Evolutionary conservation across 2,888 invertebrate genomes (phyloP), one percentile per base, ranked within the genome.

Genomic region (Melikaiella ostensackeni): DNA sequence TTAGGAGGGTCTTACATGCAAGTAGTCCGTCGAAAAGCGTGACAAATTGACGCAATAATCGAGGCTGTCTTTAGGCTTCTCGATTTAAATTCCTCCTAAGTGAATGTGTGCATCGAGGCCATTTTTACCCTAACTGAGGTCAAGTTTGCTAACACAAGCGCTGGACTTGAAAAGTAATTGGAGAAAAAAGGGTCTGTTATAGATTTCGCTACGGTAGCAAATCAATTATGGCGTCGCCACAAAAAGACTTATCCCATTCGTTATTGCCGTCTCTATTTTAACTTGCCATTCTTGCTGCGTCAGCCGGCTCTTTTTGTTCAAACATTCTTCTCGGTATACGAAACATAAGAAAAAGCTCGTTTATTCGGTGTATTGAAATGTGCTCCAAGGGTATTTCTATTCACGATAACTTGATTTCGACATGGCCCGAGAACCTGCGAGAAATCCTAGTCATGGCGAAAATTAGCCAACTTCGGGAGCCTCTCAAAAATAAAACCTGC

Each of bases 141-240:
- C 64, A 64, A 42, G 38, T 64, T 64, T 13, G 30, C 70, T 19
- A 50, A 33, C 50, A 55, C 70, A 55, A 70, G 21, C 30, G 33
- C 30, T 70, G 30, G 30, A 70, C 70, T 70, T 70, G 70, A 70
- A 70, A 70, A 70, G 70, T 70, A 70, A 70, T 70, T 70, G 70
- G 33, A 50, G 66, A 70, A 70, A 70, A 70, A 70, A 70, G 70
- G 70, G 30, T 70, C 70, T 70, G 50, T 70, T 70, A 70, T 70
- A 70, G 70, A 70, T 70, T 70, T 70, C 70, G 70, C 50, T 70
- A 70, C 70, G 70, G 70, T 70, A 70, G 70, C 70, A 70, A 70
- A 70, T 70, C 70, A 70, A 70, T 70, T 70, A 70, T 70, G 70
- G 70, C 70, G 50, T 70, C 50, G 50, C 50, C 50, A 70, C 70